phyloP scores from a whole-genome alignment of 1,140 invertebrate species.

The Ceratosolen fusciceps region DNA sequence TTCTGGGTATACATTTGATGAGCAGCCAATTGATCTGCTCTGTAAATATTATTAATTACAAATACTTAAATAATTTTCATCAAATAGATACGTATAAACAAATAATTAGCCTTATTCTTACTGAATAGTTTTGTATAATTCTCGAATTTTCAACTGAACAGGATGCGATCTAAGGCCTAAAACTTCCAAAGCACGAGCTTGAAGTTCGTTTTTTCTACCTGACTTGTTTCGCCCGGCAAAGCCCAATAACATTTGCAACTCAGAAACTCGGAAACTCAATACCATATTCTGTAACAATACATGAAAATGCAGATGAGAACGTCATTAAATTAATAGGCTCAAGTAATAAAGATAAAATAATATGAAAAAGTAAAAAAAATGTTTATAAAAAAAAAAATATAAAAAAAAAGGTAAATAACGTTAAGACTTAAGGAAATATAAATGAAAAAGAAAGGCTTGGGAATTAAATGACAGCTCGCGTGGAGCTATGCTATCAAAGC shows the following conservation, averaged over 20 bases:
- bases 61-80: background rate
- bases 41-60: conserved; percentile 46
- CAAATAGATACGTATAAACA: background rate
- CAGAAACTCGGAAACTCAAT: conserved; percentile 86
- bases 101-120: too few species aligned
- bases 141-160: conserved; percentile 84
- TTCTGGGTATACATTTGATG: conserved; percentile 67
- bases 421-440: too few species aligned
- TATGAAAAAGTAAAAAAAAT: too few species aligned
- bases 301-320: background rate
- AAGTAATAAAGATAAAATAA: background rate
- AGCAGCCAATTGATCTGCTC: conserved; percentile 66
- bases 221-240: conserved; percentile 88
- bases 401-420: too few species aligned
- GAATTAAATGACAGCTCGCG: too few species aligned
- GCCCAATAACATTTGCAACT: conserved; percentile 87
- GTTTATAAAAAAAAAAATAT: too few species aligned
- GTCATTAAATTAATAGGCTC: background rate
- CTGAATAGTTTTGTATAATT: conserved; percentile 83
- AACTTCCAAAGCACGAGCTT: conserved; percentile 84
- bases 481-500: too few species aligned
- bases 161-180: conserved; percentile 80
- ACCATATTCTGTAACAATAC: conserved; percentile 81
- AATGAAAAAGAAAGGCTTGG: too few species aligned
- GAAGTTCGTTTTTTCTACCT: conserved; percentile 89